Conservation (phyloP, 2,113 vertebrate species). For the Elanus axillaris region DNA sequence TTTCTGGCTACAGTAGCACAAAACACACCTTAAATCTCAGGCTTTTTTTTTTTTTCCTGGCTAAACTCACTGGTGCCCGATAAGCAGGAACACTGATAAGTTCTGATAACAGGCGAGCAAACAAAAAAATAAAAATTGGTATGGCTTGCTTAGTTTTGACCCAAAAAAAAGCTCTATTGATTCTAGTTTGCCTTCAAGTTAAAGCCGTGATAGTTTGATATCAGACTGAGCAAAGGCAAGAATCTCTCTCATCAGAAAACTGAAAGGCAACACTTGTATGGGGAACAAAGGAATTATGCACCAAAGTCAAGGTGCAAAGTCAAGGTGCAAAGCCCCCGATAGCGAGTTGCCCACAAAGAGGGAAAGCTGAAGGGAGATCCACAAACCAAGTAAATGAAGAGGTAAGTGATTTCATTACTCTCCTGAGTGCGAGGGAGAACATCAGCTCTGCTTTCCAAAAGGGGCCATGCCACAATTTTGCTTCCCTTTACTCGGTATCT, state of each 20-base stretch:
- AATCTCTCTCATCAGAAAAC: neutral
- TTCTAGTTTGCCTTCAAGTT: neutral
- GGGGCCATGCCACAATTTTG: neutral
- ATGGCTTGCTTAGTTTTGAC: neutral
- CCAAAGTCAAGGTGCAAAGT: neutral
- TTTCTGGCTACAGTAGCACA: neutral
- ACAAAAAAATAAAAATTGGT: neutral
- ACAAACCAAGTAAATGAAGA: neutral
- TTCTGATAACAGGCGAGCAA: neutral
- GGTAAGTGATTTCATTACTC: neutral
- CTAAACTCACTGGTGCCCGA: neutral
- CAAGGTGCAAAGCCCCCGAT: neutral
- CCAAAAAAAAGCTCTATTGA: neutral
- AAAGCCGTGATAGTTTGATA: neutral
- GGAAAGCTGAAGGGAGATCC: neutral
- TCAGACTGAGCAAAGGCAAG: neutral
- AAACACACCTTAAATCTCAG: neutral
- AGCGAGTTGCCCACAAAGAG: fast-evolving
- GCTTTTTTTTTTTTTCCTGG: neutral
- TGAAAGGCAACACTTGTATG: neutral
- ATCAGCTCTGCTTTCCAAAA: neutral
- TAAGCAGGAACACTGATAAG: neutral
- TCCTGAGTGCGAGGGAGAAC: neutral
- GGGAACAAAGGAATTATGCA: neutral
- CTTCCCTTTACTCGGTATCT: neutral